Evolutionary conservation across 2,888 invertebrate genomes (phyloP), one percentile per base, ranked within the genome.

Genomic region (Drosophila putrida): DNA sequence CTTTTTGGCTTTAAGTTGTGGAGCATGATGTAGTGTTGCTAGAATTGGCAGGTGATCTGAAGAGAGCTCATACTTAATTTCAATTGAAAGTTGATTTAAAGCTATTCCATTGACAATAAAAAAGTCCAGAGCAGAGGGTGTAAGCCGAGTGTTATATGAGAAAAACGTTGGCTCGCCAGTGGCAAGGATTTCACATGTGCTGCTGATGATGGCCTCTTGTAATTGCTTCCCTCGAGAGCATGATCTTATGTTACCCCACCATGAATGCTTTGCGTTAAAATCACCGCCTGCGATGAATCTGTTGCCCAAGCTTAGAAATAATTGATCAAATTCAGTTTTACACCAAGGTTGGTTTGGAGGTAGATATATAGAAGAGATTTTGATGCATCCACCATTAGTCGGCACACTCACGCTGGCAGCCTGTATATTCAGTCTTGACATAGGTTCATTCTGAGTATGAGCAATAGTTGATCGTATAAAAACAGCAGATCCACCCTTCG

Each of bases 71-170:
- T 43, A 33, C 25, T n/a, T 25, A 2, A 15, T 31, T 38, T 64
- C 15, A 4, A 54, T 28, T 10, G 41, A 46, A 1, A 58, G 20
- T n/a, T 27, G n/a, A 4, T 68, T 59, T 6, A 6, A n/a, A 1
- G 46, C 35, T 0, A 41, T 33, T 3, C 67, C 54, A n/a, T 54
- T 67, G 0, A 8, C 4, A n/a, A 67, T 31, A 5, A 59, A 59
- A 6, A 69, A 51, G n/a, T 69, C 51, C 1, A 64, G 33, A 9
- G 59, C 51, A 8, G 63, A 47, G 0, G 70, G 55, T 3, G 50
- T 39, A 15, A 55, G 44, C 27, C 11, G 28, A 2, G 59, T 59
- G 44, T 68, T 57, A 9, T 36, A 47, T 9, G 58, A 58, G 47
- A 5, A 47, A 15, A 47, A 58, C 4, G 31, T 58, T 47, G 31